Percentiles rank a stretch among this genome's conserved stretches.
Evolutionary conservation across 2,888 invertebrate genomes (phyloP).

Genomic region (Mesorhabditis spiculigera): DNA sequence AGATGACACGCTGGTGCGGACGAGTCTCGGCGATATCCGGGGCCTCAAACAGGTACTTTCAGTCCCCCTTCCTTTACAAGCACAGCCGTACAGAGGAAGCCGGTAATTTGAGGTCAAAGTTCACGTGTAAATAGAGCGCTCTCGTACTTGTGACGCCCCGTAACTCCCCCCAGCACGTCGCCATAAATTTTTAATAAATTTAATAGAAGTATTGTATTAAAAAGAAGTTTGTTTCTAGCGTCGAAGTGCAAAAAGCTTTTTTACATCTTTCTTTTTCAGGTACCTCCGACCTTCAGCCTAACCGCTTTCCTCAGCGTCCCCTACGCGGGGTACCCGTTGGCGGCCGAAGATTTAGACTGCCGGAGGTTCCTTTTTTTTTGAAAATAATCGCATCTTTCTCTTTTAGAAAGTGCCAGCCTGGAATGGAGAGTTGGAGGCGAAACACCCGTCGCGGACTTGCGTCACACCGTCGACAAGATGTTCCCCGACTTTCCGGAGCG

Average conservation of each 20-base stretch:
- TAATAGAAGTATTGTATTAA: no score
- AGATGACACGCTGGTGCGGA: not conserved
- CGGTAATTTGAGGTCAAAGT: no score
- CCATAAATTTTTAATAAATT: no score
- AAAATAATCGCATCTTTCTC: slow-evolving; percentile 12
- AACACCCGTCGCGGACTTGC: slow-evolving; percentile 43
- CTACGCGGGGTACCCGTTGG: slow-evolving; percentile 52
- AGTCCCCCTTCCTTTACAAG: no score
- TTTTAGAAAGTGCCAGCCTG: slow-evolving; percentile 12
- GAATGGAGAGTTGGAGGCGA: slow-evolving; percentile 47
- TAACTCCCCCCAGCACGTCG: no score
- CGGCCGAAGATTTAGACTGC: slow-evolving; percentile 38
- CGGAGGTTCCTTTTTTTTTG: slow-evolving; percentile 39
- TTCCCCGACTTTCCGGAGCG: slow-evolving; percentile 66
- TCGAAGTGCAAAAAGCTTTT: no score
- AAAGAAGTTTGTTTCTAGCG: no score
- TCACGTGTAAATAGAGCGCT: no score
- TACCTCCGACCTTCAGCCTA: slow-evolving; percentile 29
- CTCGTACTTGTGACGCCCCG: no score
- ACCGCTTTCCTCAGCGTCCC: slow-evolving; percentile 53
- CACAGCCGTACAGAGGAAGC: no score
- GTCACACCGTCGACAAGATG: slow-evolving; percentile 45
- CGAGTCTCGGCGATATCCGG: slow-evolving; percentile 1
- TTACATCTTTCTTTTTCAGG: slow-evolving; percentile 17
- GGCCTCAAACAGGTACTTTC: not conserved